Evolutionary conservation across 2,888 invertebrate genomes (phyloP), one percentile per base, ranked within the genome.

Genomic region (Drosophila engyochracea): DNA sequence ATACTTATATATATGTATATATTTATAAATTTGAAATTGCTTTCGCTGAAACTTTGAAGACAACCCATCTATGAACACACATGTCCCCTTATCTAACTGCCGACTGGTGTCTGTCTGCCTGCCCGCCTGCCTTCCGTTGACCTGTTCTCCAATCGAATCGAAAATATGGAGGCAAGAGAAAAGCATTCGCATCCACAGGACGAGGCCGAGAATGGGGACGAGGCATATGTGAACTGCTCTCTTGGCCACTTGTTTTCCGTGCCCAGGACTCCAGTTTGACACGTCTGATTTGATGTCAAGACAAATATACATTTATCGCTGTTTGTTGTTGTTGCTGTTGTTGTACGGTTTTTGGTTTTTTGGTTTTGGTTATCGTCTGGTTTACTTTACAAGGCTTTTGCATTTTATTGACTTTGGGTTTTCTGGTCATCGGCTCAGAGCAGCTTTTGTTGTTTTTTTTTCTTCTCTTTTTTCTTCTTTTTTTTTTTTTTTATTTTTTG

Each of bases 281-380:
- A 83, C 85, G 74, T 79, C 68, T 79, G 87, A 83, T 83, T 84
- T 82, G 84, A 86, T 81, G 87, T 81, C 63, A 67, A 62, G 74
- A 69, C 70, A 79, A 84, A 76, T 76, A 79, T 84, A 57, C 82
- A 81, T 79, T 78, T 74, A 81, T 78, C 61, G 62, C 37, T 57
- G 55, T 51, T 63, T 47, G 49, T 49, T 67, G 35, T 61, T 61
- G 14, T 19, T 64, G 35, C 44, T 65, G 35, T 64, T 68, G 37
- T 28, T 54, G 60, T 47, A 25, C 16, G 39, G 55, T 49, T 66
- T 55, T 70, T 69, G 30, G 28, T 53, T 53, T 41, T 14, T 35
- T 35, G 49, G 57, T 37, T 76, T 63, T 25, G 60, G 51, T 62
- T 69, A 19, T 37, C 25, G 14, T 61, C 51, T 33, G 66, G 70